phyloP scores from a whole-genome alignment of 1,140 invertebrate species.

The Dendroctonus ponderosae region DNA sequence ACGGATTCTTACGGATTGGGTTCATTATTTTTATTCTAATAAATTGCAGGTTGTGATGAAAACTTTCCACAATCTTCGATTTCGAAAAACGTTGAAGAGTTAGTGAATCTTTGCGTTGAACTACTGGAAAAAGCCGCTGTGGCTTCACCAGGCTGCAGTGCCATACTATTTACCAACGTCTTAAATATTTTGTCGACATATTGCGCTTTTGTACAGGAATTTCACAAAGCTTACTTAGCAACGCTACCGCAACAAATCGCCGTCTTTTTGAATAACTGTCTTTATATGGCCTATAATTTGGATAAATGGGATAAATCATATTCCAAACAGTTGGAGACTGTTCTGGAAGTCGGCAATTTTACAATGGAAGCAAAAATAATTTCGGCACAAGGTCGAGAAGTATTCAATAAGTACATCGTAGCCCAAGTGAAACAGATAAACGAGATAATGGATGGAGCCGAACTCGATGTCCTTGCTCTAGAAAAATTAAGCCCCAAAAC shows the following conservation, averaged over 20 bases:
- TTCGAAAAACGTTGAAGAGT: conserved; percentile 58
- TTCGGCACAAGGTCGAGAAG: conserved; percentile 54
- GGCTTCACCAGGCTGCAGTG: conserved; percentile 60
- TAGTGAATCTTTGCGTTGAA: conserved; percentile 67
- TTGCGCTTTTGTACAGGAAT: conserved; percentile 70
- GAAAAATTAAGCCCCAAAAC: conserved; percentile 61
- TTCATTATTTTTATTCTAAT: no score
- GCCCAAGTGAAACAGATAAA: conserved; percentile 47
- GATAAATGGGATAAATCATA: conserved; percentile 54
- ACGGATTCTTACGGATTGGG: no score
- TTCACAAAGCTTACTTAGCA: conserved; percentile 75
- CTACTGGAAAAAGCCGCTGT: conserved; percentile 69
- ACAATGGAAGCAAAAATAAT: conserved; percentile 45
- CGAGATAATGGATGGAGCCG: conserved; percentile 46
- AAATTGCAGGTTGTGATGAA: no score
- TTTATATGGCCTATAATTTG: conserved; percentile 79
- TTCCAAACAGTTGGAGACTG: conserved; percentile 12
- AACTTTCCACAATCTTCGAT: conserved; percentile 57
- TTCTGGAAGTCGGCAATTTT: conserved; percentile 27
- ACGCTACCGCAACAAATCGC: conserved; percentile 84
- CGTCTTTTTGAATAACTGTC: conserved; percentile 91
- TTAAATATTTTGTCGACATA: conserved; percentile 79
- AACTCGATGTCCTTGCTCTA: conserved; percentile 38
- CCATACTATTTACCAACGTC: conserved; percentile 68
- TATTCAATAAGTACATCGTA: conserved; percentile 47